Evolutionary conservation across 2,797 vertebrate genomes (phyloP).

Genomic region (Lagodon rhomboides): DNA sequence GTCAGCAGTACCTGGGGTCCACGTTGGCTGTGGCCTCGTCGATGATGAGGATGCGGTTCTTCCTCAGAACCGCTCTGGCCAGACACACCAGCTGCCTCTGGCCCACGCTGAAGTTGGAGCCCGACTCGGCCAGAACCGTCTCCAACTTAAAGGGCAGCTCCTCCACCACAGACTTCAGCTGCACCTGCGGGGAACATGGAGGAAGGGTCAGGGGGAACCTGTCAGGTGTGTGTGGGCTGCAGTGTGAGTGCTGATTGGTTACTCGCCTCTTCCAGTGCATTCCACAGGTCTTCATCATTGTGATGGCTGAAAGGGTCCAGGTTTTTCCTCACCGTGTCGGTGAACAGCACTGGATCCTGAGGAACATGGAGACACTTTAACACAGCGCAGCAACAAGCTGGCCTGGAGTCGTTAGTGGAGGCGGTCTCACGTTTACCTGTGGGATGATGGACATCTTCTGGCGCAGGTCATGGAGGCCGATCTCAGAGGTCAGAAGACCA

Average conservation of each 20-base stretch:
- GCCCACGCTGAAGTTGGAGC: conserved; percentile 96
- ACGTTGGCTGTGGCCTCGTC: conserved; percentile 99
- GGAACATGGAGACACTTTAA: background rate
- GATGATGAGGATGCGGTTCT: conserved; percentile 94
- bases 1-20: conserved; percentile 85
- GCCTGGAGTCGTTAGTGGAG: conserved; percentile 66
- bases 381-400: background rate
- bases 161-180: conserved; percentile 91
- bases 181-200: conserved; percentile 86
- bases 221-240: too few relatives aligned
- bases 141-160: conserved; percentile 93
- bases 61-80: conserved; percentile 93
- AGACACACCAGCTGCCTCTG: conserved; percentile 96
- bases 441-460: conserved; percentile 97
- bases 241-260: background rate
- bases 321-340: conserved; percentile 93
- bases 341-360: conserved; percentile 94
- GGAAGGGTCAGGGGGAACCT: background rate
- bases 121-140: conserved; percentile 93
- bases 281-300: conserved; percentile 91
- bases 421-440: conserved; percentile 88
- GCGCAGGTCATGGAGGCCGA: conserved; percentile 93
- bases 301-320: conserved; percentile 92
- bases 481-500: conserved; percentile 89
- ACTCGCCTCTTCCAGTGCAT: conserved; percentile 89